Percentiles rank a stretch among this genome's conserved stretches.
These are phyloP conservation scores for Drosophila mulleri DNA, from an alignment of 2,888 invertebrate genomes.

Conservation along the genomic window DNA sequence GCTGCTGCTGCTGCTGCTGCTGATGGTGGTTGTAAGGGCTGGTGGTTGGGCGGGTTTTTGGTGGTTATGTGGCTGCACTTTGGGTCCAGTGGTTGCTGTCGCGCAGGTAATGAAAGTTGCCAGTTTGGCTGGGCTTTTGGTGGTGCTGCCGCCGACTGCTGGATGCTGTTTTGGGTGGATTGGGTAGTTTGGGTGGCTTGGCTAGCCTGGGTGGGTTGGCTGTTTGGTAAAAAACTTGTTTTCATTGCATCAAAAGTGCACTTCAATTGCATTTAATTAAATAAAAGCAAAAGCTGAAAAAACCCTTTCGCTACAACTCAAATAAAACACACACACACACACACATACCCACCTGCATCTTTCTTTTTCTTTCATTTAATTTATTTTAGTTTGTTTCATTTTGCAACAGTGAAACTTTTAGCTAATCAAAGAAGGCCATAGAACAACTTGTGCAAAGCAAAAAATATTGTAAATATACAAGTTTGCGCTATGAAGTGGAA, in stretches of 20 bases:
- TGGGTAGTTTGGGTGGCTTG: not conserved
- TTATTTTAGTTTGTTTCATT: not conserved
- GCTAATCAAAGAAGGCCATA: slow-evolving; percentile 3
- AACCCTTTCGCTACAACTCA: slow-evolving; percentile 5
- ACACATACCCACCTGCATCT: not conserved
- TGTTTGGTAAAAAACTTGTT: slow-evolving; percentile 43
- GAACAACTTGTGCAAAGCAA: no score
- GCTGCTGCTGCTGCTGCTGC: not conserved
- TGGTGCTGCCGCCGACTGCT: not conserved
- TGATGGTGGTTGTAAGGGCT: slow-evolving; percentile 16
- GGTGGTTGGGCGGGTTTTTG: slow-evolving; percentile 12
- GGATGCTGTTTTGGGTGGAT: not conserved
- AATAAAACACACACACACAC: not conserved
- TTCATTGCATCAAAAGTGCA: slow-evolving; percentile 68
- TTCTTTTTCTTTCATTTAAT: not conserved
- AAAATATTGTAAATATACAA: no score
- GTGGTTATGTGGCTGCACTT: slow-evolving; percentile 37
- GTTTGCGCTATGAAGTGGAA: not conserved
- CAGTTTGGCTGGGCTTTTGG: slow-evolving; percentile 31
- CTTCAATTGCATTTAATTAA: slow-evolving; percentile 79
- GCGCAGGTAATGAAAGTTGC: slow-evolving; percentile 61
- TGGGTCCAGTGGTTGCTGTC: slow-evolving; percentile 54
- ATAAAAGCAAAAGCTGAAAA: slow-evolving; percentile 23
- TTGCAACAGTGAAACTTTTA: slow-evolving; percentile 12
- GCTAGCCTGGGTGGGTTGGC: slow-evolving; percentile 2